Evolutionary conservation across 1,140 invertebrate species (phyloP).

Genomic region (Nebria ingens): DNA sequence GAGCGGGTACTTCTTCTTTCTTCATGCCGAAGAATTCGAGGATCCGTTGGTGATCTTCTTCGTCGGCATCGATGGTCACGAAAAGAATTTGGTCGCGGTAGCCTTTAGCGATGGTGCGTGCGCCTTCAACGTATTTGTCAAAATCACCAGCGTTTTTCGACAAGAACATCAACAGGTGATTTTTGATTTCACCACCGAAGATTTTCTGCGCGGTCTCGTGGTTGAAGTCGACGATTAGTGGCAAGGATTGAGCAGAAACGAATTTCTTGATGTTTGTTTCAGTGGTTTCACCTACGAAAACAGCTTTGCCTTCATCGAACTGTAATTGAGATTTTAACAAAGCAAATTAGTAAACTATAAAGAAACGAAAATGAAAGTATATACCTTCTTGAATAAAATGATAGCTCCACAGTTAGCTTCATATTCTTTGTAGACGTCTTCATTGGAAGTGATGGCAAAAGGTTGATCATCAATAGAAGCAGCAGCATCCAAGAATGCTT

Average conservation of each 20-base stretch:
- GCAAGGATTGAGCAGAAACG: constrained; percentile 74
- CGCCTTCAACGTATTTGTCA: constrained; percentile 58
- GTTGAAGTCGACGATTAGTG: constrained; percentile 94
- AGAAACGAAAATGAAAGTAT: constrained; percentile 36
- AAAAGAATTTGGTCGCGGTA: constrained; percentile 90
- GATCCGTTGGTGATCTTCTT: constrained; percentile 93
- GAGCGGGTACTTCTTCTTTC: constrained; percentile 80
- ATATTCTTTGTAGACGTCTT: constrained; percentile 65
- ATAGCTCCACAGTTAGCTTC: constrained; percentile 60
- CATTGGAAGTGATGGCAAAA: constrained; percentile 76
- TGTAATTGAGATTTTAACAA: constrained; percentile 46
- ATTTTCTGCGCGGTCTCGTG: constrained; percentile 96
- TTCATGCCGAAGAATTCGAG: constrained; percentile 99
- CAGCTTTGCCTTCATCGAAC: constrained; percentile 88
- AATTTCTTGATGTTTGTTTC: constrained; percentile 71
- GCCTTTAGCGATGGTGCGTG: constrained; percentile 72
- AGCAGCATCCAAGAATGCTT: constrained; percentile 74
- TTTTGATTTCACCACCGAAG: constrained; percentile 96
- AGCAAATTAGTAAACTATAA: too few species aligned
- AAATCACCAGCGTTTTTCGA: constrained; percentile 80
- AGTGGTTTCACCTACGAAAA: constrained; percentile 60
- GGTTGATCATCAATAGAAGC: constrained; percentile 72
- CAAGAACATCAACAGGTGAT: constrained; percentile 89
- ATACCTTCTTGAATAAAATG: constrained; percentile 84
- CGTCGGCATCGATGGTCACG: constrained; percentile 89